phyloP scores from a whole-genome alignment of 2,797 vertebrate genomes.

The Danio albolineatus region DNA sequence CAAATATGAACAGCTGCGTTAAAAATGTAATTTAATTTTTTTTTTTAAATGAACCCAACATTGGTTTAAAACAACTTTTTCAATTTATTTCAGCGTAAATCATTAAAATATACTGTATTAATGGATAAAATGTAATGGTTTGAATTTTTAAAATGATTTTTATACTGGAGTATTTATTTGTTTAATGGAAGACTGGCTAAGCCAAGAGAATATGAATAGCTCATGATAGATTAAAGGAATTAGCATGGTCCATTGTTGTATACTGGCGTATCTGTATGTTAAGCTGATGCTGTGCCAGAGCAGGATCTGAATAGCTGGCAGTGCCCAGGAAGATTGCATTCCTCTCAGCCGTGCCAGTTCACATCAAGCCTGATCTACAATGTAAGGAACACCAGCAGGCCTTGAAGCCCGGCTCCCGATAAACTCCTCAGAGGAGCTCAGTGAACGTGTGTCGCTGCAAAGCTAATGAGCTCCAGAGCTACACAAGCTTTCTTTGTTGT shows the following conservation, averaged over 20 bases:
- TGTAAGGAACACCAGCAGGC: constrained; percentile 56
- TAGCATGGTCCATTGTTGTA: background rate
- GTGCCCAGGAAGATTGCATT: constrained; percentile 52
- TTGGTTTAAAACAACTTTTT: too few relatives aligned
- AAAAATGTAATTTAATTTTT: too few relatives aligned
- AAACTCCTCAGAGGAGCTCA: constrained; percentile 47
- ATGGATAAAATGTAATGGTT: too few relatives aligned
- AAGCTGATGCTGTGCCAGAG: constrained; percentile 29
- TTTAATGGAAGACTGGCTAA: background rate
- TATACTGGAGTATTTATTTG: too few relatives aligned
- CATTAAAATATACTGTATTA: too few relatives aligned
- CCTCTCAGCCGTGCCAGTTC: constrained; percentile 48
- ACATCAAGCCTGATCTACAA: constrained; percentile 50
- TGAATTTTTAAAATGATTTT: too few relatives aligned
- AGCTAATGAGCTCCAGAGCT: constrained; percentile 54
- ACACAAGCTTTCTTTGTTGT: constrained; percentile 63
- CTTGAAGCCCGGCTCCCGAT: constrained; percentile 57
- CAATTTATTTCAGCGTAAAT: too few relatives aligned
- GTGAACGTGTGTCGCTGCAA: constrained; percentile 53
- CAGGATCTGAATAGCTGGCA: constrained; percentile 43
- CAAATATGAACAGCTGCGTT: too few relatives aligned
- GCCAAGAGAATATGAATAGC: background rate
- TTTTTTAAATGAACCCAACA: too few relatives aligned
- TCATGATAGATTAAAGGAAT: background rate
- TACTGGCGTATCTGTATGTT: constrained; percentile 22